Base-by-base conservation (phyloP, 2,113 vertebrate genomes). In the Anhinga anhinga region DNA sequence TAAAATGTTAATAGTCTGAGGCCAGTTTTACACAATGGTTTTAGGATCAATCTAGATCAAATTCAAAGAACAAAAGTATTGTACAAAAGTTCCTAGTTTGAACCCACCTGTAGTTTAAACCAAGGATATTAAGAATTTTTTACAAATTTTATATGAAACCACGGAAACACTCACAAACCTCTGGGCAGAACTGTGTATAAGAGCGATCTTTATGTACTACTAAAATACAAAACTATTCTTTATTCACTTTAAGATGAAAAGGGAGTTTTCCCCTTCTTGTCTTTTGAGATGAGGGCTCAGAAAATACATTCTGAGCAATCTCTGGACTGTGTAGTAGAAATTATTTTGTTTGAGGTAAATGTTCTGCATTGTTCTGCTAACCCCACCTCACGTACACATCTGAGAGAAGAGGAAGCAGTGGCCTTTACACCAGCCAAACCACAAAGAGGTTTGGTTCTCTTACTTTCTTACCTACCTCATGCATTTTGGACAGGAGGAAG, bases 401-500 rank as follows among this genome's bases (percentile, higher is more conserved):
- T 6, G 3, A 61, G n/a, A 93, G 69, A 93, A 97, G 82, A 88
- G 90, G 93, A 96, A 96, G 26, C 38, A 52, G 22, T 40, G n/a
- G 7, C 83, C 90, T 91, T 88, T 77, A 27, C 50, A 36, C 45
- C 63, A 83, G 40, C 63, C 25, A 34, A 84, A 90, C 49, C 82
- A 83, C 82, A 82, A 65, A 66, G 44, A 34, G 2, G 11, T 61
- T 85, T 52, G 42, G 9, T 93, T 70, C 44, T 92, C 55, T 65
- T 69, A 2, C 17, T 86, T 88, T 91, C 88, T 90, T 74, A 36
- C 47, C 42, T 74, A 36, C 47, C 42, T 90, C 71, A 66, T 62
- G 29, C 15, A 15, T 82, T 95, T 89, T 74, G 56, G 58, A 89
- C 89, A 79, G 16, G 19, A 94, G 42, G 17, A 70, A 94, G 44